Conservation (phyloP, 2,797 vertebrate species). For the Chanos chanos region DNA sequence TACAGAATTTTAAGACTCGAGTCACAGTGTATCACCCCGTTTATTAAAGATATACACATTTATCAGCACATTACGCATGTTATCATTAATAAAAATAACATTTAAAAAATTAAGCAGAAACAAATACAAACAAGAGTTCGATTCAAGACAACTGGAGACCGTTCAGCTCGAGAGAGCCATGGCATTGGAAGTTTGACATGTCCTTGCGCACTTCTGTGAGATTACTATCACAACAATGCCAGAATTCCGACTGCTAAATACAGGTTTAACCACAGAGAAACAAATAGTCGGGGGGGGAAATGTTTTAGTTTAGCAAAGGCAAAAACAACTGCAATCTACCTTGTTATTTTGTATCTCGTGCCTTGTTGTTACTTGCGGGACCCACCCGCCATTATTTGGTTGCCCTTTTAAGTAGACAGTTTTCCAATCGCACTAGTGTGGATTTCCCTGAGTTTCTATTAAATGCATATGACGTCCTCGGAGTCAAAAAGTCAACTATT, state of each 20-base stretch:
- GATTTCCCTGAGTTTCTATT: too few species aligned
- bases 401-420: constrained; percentile 47
- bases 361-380: constrained; percentile 10
- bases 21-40: too few species aligned
- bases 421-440: background rate
- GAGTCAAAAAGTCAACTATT: background rate
- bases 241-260: background rate
- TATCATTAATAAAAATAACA: too few species aligned
- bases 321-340: background rate
- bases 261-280: background rate
- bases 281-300: background rate
- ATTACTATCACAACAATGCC: background rate
- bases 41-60: too few species aligned
- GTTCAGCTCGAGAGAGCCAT: too few species aligned
- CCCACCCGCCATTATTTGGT: constrained; percentile 36
- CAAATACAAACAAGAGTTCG: too few species aligned
- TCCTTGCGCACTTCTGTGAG: too few species aligned
- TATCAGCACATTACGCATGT: too few species aligned
- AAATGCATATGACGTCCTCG: background rate
- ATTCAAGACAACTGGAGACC: too few species aligned
- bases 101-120: too few species aligned
- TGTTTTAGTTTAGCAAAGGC: background rate
- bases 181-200: too few species aligned
- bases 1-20: too few species aligned
- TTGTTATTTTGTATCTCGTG: constrained; percentile 5